Percentiles rank a stretch among this genome's conserved stretches.
Conservation (phyloP, 2,113 vertebrate species). For the Paramormyrops kingsleyae region DNA sequence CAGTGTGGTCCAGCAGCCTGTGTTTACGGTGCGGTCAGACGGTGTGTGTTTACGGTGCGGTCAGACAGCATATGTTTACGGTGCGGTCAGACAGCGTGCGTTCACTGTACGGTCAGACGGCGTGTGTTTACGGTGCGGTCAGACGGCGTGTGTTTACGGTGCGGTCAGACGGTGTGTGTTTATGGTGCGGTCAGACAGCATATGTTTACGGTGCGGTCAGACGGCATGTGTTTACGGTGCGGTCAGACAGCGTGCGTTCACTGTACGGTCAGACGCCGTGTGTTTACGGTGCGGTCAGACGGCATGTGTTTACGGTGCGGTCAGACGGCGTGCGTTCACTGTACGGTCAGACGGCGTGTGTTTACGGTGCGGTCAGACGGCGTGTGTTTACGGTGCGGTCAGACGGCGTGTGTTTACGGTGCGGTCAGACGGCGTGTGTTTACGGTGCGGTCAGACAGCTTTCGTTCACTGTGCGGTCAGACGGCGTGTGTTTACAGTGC, state of each 20-base stretch:
- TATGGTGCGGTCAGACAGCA: background rate
- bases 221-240: fast-evolving
- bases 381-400: too few species aligned
- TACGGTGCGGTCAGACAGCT: too few species aligned
- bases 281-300: background rate
- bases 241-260: background rate
- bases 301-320: background rate
- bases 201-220: background rate
- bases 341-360: too few species aligned
- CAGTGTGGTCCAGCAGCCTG: background rate
- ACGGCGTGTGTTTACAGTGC: too few species aligned
- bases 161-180: background rate
- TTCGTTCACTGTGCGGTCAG: too few species aligned
- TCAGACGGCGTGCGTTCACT: too few species aligned
- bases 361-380: too few species aligned
- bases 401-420: too few species aligned
- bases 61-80: background rate
- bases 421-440: too few species aligned
- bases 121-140: background rate
- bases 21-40: background rate
- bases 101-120: background rate
- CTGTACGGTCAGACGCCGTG: too few species aligned
- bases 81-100: background rate
- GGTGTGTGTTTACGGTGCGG: background rate
- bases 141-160: background rate